Evolutionary conservation across 2,888 invertebrate species (phyloP), one percentile per base, ranked within the genome.

Genomic region (Amblyjoppa proteus): DNA sequence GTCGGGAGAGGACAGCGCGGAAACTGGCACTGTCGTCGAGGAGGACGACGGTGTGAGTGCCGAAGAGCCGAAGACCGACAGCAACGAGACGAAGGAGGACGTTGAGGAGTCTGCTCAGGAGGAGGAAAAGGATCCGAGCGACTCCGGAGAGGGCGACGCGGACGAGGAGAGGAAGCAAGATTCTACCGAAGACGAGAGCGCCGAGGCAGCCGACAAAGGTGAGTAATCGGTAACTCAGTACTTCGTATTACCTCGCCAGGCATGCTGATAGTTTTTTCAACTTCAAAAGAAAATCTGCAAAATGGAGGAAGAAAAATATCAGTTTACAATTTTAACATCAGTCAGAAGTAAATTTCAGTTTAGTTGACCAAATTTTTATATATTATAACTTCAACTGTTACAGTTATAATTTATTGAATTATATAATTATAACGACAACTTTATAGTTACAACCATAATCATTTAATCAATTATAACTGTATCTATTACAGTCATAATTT

Each of bases 41-140:
- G 92, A 92, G 45, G 90, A 89, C 51, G 92, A 91, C 86, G 91
- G 91, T 41, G 92, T 93, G 87, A 92, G 93, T 88, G 90, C 92
- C 89, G 92, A 95, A 92, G 93, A 93, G 86, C 95, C 94, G 87
- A 94, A 94, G 90, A 93, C 94, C 92, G 92, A 77, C 49, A 84
- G 85, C 51, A 78, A 87, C 82, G 81, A 80, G 78, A 88, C 87
- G 51, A 83, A 88, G 70, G 87, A 84, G 66, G 87, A 90, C 70
- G 88, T 86, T 73, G 87, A 83, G 0, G 83, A 89, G 80, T 88
- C 88, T 64, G 85, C 75, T 25, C 85, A 79, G 58, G 83, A 86
- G 78, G 83, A 88, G 68, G 90, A 89, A 49, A 76, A 66, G 71
- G 74, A 84, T 61, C 81, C 73, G 80, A 81, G 75, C 70, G 87